phyloP scores from a whole-genome alignment of 2,888 invertebrate genomes.

The Pycnomerus fuliginosus region DNA sequence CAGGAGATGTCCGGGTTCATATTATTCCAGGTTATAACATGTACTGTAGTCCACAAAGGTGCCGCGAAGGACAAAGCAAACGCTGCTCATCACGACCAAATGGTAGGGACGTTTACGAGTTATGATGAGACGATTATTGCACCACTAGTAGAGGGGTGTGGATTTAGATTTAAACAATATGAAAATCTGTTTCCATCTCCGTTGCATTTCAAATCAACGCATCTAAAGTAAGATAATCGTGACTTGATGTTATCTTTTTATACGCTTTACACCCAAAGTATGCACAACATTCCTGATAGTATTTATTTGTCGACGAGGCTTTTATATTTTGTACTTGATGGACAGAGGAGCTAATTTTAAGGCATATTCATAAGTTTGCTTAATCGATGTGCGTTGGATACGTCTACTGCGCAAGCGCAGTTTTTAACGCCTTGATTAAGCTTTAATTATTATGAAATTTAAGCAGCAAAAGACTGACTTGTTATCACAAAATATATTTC shows the following conservation, averaged over 20 bases:
- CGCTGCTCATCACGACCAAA: slow-evolving; percentile 50
- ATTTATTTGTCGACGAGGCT: no score
- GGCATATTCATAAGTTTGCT: slow-evolving; percentile 15
- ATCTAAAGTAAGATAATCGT: no score
- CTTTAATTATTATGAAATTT: slow-evolving; percentile 31
- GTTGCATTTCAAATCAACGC: no score
- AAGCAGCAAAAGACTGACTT: slow-evolving; percentile 29
- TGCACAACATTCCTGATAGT: no score
- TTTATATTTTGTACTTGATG: no score
- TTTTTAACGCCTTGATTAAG: slow-evolving; percentile 31
- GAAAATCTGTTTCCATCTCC: no score
- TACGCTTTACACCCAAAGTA: no score
- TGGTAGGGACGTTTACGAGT: slow-evolving; percentile 59
- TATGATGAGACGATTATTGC: slow-evolving; percentile 53
- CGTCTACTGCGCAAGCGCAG: slow-evolving; percentile 11
- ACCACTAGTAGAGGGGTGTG: slow-evolving; percentile 43
- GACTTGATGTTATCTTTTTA: no score
- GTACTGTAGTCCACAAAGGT: slow-evolving; percentile 63
- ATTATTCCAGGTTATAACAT: slow-evolving; percentile 70
- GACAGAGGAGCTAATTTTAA: no score
- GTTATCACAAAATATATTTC: slow-evolving; percentile 6
- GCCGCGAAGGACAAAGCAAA: slow-evolving; percentile 48
- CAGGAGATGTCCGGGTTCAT: slow-evolving; percentile 70
- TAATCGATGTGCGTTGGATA: slow-evolving; percentile 31
- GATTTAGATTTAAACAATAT: slow-evolving; percentile 38